Evolutionary conservation across 2,888 invertebrate species (phyloP), one percentile per base, ranked within the genome.

Genomic region (Harpalus rufipes): DNA sequence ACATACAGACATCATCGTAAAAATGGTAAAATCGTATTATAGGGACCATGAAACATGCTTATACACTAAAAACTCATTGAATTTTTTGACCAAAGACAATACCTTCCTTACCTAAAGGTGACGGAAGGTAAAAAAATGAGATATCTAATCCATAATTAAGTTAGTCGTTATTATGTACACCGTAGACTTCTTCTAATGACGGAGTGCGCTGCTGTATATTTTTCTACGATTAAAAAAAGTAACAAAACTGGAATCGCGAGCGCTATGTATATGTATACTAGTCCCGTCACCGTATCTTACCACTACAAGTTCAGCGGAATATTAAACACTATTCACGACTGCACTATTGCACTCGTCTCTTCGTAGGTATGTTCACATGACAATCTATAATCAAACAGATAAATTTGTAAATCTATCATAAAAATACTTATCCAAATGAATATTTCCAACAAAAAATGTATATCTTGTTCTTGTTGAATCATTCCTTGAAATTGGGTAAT

Each of bases 221-320:
- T 14, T 39, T 41, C n/a, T 32, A 14, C 18, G 41, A 68, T 41
- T 32, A 68, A 68, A 68, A 68, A 68, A 68, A 72, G 44, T 41
- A 4, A 72, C 72, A 72, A 72, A 72, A 72, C 72, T 72, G 72
- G 72, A 72, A 72, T 72, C 16, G 72, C 41, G 18, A 41, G 16
- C 72, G 32, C 25, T 3, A 7, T n/a, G n/a, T n/a, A n/a, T n/a
- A 68, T 6, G 7, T 41, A 68, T 39, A 41, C 14, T 32, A 32
- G 32, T 5, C 32, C 32, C 32, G 32, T 32, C 39, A 14, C 12
- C 65, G n/a, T 12, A 5, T 18, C 32, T 32, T 32, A 32, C 39
- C 21, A 65, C 32, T 21, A 25, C 32, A 14, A 32, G 65, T 12
- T 32, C 16, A 65, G 25, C 21, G 10, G 65, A 65, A 65, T 65